Conservation (phyloP, 2,113 vertebrate genomes). For the Origma solitaria region DNA sequence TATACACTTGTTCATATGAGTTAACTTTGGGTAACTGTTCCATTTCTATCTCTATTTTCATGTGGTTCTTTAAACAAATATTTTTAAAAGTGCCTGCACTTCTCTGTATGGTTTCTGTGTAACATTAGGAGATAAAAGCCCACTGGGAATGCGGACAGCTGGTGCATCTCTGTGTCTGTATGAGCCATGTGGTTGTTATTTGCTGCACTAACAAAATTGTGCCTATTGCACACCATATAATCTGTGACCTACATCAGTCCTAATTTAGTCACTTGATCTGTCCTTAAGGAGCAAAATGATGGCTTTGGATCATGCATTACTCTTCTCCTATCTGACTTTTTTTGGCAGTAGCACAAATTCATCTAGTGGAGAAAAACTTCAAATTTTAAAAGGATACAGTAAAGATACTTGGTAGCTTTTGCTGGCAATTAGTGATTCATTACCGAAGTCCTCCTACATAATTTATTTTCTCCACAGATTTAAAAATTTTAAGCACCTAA, state of each 20-base stretch:
- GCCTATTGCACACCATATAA: neutral
- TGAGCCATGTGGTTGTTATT: neutral
- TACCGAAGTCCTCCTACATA: neutral
- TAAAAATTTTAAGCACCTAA: neutral
- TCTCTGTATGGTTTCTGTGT: neutral
- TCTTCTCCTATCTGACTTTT: neutral
- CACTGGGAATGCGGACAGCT: neutral
- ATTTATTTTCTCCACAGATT: neutral
- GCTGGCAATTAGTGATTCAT: neutral
- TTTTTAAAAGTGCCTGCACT: neutral
- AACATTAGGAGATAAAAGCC: neutral
- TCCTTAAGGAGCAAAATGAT: neutral
- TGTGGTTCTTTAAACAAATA: neutral
- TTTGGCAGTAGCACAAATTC: neutral
- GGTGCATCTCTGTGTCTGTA: neutral
- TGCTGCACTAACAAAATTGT: neutral
- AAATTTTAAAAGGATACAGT: neutral
- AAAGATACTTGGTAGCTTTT: neutral
- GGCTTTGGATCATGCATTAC: neutral
- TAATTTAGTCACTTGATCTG: neutral
- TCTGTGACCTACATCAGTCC: neutral
- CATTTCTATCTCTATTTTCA: neutral
- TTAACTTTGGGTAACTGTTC: neutral
- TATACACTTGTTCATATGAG: neutral
- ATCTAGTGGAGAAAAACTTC: neutral